A percentile compares a stretch with the other conserved stretches of the same genome.
Conservation (phyloP, 2,888 invertebrate species). For the Noctuana brunneofusca region DNA sequence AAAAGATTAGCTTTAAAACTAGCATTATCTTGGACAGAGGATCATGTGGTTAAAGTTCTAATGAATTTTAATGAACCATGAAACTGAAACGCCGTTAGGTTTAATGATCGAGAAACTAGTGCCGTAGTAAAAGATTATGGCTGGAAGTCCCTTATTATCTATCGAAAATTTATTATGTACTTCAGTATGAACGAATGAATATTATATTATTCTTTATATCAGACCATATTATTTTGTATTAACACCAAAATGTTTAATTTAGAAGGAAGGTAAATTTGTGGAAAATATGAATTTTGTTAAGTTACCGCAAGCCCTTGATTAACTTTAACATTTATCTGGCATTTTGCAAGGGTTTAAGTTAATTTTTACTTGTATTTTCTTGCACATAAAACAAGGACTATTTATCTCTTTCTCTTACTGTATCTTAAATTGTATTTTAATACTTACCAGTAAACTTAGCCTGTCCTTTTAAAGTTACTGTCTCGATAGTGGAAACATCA, state of each 20-base stretch:
- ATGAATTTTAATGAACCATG: slow-evolving; percentile 32
- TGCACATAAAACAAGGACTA: too few relatives aligned
- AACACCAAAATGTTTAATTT: too few relatives aligned
- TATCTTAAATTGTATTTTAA: background rate
- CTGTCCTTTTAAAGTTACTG: slow-evolving; percentile 92
- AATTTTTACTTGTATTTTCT: too few relatives aligned
- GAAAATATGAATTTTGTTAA: too few relatives aligned
- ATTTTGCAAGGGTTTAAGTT: too few relatives aligned
- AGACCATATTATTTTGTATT: too few relatives aligned
- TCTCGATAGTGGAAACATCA: slow-evolving; percentile 91
- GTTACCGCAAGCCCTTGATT: too few relatives aligned
- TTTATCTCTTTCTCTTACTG: too few relatives aligned
- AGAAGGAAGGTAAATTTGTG: too few relatives aligned
- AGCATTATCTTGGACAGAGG: background rate
- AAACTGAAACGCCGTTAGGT: slow-evolving; percentile 29
- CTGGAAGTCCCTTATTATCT: slow-evolving; percentile 19
- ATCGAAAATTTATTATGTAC: slow-evolving; percentile 10
- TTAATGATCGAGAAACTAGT: slow-evolving; percentile 29
- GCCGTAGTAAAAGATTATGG: slow-evolving; percentile 27
- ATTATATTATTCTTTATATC: too few relatives aligned
- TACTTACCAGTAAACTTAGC: slow-evolving; percentile 91
- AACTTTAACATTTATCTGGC: too few relatives aligned
- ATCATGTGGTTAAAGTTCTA: slow-evolving; percentile 13
- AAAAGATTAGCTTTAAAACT: background rate
- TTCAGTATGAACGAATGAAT: background rate